Evolutionary conservation across 2,797 vertebrate species (phyloP).

Genomic region (Peromyscus aztecus): DNA sequence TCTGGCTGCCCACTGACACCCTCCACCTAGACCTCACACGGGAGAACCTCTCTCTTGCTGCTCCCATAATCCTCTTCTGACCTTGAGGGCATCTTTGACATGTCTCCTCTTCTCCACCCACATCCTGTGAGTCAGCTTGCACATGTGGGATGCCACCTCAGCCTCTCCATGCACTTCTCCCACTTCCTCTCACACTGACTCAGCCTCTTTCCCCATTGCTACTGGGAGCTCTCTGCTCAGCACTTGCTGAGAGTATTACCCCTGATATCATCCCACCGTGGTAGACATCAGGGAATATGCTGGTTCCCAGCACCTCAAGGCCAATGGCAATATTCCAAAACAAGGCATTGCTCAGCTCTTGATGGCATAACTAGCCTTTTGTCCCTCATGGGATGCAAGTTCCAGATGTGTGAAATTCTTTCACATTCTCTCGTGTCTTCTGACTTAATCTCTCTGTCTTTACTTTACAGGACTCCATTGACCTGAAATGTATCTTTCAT

Average conservation of each 20-base stretch:
- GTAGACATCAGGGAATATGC: not conserved
- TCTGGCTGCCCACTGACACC: rapidly evolving
- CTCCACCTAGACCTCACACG: rapidly evolving
- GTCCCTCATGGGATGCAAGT: rapidly evolving
- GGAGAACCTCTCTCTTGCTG: no score
- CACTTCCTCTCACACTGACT: rapidly evolving
- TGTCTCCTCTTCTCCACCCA: not conserved
- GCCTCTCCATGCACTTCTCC: not conserved
- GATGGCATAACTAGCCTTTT: not conserved
- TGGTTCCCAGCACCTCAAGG: not conserved
- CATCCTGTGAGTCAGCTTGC: not conserved
- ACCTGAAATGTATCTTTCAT: not conserved
- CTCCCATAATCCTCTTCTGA: no score
- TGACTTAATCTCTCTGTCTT: not conserved
- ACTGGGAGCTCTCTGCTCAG: rapidly evolving
- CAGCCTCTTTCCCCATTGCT: not conserved
- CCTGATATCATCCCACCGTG: not conserved
- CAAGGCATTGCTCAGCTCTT: rapidly evolving
- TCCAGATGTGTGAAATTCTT: not conserved
- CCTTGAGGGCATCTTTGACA: not conserved
- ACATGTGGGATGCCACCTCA: rapidly evolving
- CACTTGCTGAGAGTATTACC: no score
- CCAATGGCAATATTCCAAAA: not conserved
- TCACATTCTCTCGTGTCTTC: rapidly evolving
- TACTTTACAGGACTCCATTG: no score